Conservation (phyloP, 64 coral and sea anemone genomes). For the Dendronephthya gigantea region DNA sequence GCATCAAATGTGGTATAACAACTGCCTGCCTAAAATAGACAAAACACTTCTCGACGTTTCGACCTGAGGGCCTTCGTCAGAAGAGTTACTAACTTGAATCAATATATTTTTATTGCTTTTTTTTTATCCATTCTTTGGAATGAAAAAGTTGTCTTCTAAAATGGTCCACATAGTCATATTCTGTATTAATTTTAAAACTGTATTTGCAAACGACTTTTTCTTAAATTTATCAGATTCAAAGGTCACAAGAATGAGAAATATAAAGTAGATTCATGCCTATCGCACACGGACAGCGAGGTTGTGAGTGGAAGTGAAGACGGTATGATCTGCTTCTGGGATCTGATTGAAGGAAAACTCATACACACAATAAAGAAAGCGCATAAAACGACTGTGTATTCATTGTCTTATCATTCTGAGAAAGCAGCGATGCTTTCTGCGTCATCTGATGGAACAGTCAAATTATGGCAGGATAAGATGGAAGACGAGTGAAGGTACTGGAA, state of each 20-base stretch:
- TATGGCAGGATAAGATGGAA: slow-evolving; percentile 60
- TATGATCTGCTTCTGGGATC: slow-evolving; percentile 75
- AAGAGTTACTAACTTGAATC: too few relatives aligned
- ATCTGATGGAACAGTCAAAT: slow-evolving; percentile 81
- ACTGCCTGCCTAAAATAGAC: too few relatives aligned
- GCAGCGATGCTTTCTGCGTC: slow-evolving; percentile 63
- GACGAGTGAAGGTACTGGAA: not conserved
- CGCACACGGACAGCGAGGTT: slow-evolving; percentile 62
- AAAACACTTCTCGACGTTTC: too few relatives aligned
- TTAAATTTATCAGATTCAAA: slow-evolving; percentile 53
- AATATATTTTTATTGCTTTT: too few relatives aligned
- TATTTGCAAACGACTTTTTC: not conserved
- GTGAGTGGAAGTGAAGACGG: slow-evolving; percentile 86
- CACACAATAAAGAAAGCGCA: slow-evolving; percentile 60
- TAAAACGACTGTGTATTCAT: slow-evolving; percentile 47
- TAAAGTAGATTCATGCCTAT: slow-evolving; percentile 85
- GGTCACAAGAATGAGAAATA: slow-evolving; percentile 87
- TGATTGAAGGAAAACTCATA: slow-evolving; percentile 74
- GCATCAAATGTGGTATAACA: too few relatives aligned
- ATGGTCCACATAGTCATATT: too few relatives aligned
- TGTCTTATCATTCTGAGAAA: slow-evolving; percentile 69
- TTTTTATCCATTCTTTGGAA: too few relatives aligned
- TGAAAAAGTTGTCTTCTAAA: too few relatives aligned
- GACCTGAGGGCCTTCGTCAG: too few relatives aligned
- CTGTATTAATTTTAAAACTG: too few relatives aligned